A percentile compares a stretch with the other conserved stretches of the same genome.
Evolutionary conservation across 2,888 invertebrate species (phyloP).

Genomic region (Seladonia tumulorum): DNA sequence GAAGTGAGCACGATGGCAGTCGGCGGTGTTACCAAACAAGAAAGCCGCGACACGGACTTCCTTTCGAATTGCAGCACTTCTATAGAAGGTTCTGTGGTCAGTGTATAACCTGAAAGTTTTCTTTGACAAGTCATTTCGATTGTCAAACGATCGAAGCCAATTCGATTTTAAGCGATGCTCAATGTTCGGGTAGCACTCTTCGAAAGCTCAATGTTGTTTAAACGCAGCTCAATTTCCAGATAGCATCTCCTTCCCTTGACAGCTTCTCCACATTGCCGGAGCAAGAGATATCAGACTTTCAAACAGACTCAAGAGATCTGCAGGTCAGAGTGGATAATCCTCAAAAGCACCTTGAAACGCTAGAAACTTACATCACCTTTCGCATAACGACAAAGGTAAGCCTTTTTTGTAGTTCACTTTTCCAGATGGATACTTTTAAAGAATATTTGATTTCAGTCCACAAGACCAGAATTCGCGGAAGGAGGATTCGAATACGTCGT

Average conservation of each 20-base stretch:
- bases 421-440: not conserved
- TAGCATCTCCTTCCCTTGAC: conserved; percentile 87
- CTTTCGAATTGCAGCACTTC: conserved; percentile 82
- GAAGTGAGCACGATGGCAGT: conserved; percentile 80
- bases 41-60: conserved; percentile 78
- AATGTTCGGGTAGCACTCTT: not conserved
- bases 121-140: conserved; percentile 27
- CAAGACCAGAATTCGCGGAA: conserved; percentile 87
- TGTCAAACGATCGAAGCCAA: not conserved
- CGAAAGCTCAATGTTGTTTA: not conserved
- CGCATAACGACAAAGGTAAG: conserved; percentile 88
- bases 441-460: conserved; percentile 83
- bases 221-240: conserved; percentile 78
- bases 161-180: not conserved
- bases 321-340: conserved; percentile 90
- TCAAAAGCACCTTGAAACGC: conserved; percentile 89
- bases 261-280: conserved; percentile 87
- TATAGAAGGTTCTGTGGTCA: conserved; percentile 81
- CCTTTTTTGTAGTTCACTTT: not conserved
- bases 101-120: conserved; percentile 63
- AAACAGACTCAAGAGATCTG: conserved; percentile 86
- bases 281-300: conserved; percentile 86
- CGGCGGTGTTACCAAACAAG: conserved; percentile 75
- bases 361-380: conserved; percentile 90
- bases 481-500: conserved; percentile 87